Evolutionary conservation across 2,113 vertebrate genomes (phyloP).

Genomic region (Cricetomys ansorgei): DNA sequence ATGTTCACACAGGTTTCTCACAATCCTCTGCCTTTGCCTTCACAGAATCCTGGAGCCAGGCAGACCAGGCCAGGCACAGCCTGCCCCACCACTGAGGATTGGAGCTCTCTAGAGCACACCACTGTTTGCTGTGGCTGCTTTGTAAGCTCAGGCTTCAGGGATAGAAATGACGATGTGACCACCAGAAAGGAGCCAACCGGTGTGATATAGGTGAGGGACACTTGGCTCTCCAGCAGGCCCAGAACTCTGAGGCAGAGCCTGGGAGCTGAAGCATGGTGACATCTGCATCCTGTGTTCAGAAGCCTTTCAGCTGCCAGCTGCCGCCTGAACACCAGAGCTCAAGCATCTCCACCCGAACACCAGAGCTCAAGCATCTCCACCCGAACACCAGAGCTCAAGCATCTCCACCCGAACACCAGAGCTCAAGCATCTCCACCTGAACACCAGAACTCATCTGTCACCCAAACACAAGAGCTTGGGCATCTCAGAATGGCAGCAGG

Average conservation of each 20-base stretch:
- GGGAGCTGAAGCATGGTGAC: no score
- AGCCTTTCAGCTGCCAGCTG: no score
- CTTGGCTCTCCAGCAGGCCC: background rate
- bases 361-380: no score
- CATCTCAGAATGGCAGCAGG: background rate
- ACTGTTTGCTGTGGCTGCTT: background rate
- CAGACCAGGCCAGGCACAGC: no score
- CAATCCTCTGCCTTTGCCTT: background rate
- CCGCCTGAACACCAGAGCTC: accelerated
- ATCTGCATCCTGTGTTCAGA: background rate
- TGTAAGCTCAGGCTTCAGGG: background rate
- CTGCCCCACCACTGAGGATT: background rate
- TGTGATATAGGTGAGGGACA: no score
- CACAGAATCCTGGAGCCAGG: background rate
- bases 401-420: no score
- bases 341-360: no score
- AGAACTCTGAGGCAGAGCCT: no score
- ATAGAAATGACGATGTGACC: background rate
- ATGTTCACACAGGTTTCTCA: background rate
- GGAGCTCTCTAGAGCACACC: background rate
- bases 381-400: no score
- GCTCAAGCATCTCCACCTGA: no score
- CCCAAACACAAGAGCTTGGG: background rate
- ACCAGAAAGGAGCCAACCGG: background rate
- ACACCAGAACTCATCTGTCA: no score